These are phyloP conservation scores for Ectropis grisescens DNA, from an alignment of 1,140 invertebrate species.

Conservation along the genomic window DNA sequence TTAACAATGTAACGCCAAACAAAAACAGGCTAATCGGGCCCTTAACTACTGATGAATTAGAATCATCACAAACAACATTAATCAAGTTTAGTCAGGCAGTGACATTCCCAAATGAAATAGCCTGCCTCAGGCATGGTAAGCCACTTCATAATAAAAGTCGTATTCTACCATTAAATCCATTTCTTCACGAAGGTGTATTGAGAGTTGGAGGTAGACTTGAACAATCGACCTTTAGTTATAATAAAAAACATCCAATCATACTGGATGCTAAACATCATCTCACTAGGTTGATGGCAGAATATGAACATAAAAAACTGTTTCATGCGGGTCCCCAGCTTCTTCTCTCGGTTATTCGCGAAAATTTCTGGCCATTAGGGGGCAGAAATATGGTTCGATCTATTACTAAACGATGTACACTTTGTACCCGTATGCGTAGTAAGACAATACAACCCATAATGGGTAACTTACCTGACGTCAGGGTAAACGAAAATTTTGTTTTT, in stretches of 20 bases:
- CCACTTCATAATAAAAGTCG: background rate
- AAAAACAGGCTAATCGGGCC: no score
- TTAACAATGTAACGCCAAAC: slow-evolving; percentile 5
- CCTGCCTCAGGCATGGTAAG: slow-evolving; percentile 4
- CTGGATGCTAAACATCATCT: background rate
- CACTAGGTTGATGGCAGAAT: background rate
- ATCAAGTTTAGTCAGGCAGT: no score
- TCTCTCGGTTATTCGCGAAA: background rate
- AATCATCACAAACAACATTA: no score
- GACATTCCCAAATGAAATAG: no score
- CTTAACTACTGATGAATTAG: no score
- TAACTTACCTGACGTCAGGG: slow-evolving; percentile 4
- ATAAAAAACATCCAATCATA: background rate
- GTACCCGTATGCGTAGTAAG: slow-evolving; percentile 2
- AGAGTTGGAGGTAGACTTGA: background rate
- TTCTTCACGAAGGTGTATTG: background rate
- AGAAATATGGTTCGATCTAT: background rate
- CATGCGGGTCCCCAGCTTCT: slow-evolving; percentile 5
- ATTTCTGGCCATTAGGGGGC: background rate
- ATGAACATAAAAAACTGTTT: background rate
- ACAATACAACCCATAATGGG: slow-evolving; percentile 10
- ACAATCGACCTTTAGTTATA: background rate
- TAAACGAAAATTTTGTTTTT: slow-evolving; percentile 9
- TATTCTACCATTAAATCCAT: background rate
- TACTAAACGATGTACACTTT: background rate